These are phyloP conservation scores for Murina feae DNA, from an alignment of 2,113 vertebrate species.

Conservation along the genomic window DNA sequence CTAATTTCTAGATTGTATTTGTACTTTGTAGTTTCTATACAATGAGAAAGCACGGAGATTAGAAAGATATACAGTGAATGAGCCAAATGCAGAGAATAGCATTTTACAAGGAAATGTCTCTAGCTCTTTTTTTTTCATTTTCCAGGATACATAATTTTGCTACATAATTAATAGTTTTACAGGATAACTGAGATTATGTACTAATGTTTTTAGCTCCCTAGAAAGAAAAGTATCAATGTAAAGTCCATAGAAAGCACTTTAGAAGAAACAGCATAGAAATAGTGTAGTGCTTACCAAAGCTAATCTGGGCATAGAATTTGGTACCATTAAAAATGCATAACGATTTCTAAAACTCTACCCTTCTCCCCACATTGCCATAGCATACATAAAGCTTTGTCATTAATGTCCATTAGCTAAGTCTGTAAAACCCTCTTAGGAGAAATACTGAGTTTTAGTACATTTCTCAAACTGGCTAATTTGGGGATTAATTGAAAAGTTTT, in stretches of 20 bases:
- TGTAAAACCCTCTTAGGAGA: constrained; percentile 26
- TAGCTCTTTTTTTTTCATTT: background rate
- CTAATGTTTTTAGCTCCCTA: background rate
- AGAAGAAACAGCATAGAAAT: background rate
- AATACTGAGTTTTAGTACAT: constrained; percentile 35
- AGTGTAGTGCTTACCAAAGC: background rate
- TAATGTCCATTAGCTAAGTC: constrained; percentile 26
- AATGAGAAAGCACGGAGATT: background rate
- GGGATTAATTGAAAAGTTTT: constrained; percentile 17
- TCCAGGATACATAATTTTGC: background rate
- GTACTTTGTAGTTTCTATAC: background rate
- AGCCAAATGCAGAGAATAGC: background rate
- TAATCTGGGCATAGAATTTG: constrained; percentile 1
- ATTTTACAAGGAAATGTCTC: background rate
- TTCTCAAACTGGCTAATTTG: constrained; percentile 47
- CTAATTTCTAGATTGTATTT: constrained; percentile 32
- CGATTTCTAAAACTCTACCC: background rate
- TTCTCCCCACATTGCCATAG: background rate
- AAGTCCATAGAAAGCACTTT: constrained; percentile 26
- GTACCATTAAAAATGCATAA: background rate
- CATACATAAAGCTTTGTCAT: background rate
- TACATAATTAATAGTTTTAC: constrained; percentile 9
- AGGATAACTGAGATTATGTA: background rate
- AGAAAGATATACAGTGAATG: background rate
- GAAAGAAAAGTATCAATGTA: background rate